Conservation (phyloP, 2,888 invertebrate species). For the Tuberolachnus salignus region DNA sequence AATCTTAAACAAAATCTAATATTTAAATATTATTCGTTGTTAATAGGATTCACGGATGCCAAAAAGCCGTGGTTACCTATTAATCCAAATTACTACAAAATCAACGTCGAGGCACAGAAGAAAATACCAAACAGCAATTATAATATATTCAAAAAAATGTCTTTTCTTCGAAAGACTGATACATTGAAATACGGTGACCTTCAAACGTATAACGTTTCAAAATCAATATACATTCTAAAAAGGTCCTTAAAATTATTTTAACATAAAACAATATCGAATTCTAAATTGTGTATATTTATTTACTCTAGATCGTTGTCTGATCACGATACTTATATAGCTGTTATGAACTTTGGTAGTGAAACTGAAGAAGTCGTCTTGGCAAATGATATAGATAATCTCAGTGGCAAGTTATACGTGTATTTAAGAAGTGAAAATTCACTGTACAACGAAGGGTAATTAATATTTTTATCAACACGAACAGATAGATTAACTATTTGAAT, state of each 20-base stretch:
- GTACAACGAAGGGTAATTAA: slow-evolving; percentile 35
- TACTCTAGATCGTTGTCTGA: slow-evolving; percentile 27
- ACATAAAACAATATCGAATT: no score
- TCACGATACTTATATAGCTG: slow-evolving; percentile 18
- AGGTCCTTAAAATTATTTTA: slow-evolving; percentile 40
- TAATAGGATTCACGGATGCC: slow-evolving; percentile 43
- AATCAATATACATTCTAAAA: slow-evolving; percentile 36
- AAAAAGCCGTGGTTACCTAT: slow-evolving; percentile 58
- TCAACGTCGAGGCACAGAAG: slow-evolving; percentile 47
- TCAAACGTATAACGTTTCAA: background rate
- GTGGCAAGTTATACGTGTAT: background rate
- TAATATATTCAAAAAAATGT: slow-evolving; percentile 48
- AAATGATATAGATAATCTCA: background rate
- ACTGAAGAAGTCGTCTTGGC: slow-evolving; percentile 21
- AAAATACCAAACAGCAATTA: slow-evolving; percentile 39
- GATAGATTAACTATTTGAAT: no score
- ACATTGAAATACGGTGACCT: slow-evolving; percentile 30
- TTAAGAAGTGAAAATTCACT: slow-evolving; percentile 43
- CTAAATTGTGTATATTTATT: no score
- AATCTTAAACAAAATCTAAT: background rate
- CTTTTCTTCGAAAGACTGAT: slow-evolving; percentile 33
- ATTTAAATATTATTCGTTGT: slow-evolving; percentile 58
- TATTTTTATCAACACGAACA: background rate
- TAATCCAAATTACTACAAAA: slow-evolving; percentile 54
- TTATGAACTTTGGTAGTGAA: slow-evolving; percentile 51